A percentile compares a stretch with the other conserved stretches of the same genome.
phyloP scores from a whole-genome alignment of 2,888 invertebrate species.

The Sceliomorpha sp. region DNA sequence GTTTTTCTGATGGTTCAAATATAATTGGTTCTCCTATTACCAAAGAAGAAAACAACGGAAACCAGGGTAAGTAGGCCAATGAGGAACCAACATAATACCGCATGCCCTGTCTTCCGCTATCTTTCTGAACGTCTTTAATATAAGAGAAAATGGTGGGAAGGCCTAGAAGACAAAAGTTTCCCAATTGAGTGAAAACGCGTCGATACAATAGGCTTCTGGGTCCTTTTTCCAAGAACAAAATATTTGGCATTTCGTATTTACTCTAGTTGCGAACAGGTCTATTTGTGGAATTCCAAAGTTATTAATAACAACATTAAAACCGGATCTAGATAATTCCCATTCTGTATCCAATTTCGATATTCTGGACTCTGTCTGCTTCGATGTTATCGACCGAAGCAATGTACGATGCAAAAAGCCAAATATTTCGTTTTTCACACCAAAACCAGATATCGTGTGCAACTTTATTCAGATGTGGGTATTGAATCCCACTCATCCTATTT shows the following conservation, averaged over 20 bases:
- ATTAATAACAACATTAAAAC: too few species aligned
- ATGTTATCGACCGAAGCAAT: slow-evolving; percentile 18
- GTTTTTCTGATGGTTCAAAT: slow-evolving; percentile 54
- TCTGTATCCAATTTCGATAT: slow-evolving; percentile 18
- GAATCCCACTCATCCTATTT: slow-evolving; percentile 38
- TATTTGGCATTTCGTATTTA: slow-evolving; percentile 9
- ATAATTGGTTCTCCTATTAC: slow-evolving; percentile 33
- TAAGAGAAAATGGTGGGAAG: slow-evolving; percentile 63
- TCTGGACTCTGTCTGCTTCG: slow-evolving; percentile 29
- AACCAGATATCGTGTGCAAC: neutral
- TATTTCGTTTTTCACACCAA: slow-evolving; percentile 3
- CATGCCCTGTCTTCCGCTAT: slow-evolving; percentile 59
- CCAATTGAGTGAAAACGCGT: slow-evolving; percentile 45
- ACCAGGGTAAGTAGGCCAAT: slow-evolving; percentile 63
- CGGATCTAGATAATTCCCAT: slow-evolving; percentile 28
- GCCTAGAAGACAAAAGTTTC: slow-evolving; percentile 51
- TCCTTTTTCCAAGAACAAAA: slow-evolving; percentile 47
- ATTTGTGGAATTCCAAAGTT: neutral
- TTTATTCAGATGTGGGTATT: slow-evolving; percentile 16
- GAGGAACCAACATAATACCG: slow-evolving; percentile 66
- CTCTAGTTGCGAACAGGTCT: slow-evolving; percentile 8
- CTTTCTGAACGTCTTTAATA: too few species aligned
- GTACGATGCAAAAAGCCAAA: neutral
- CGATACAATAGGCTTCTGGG: slow-evolving; percentile 37
- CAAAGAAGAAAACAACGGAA: slow-evolving; percentile 27